Evolutionary conservation across 2,888 invertebrate genomes (phyloP).

Genomic region (Caenorhabditis sulstoni): DNA sequence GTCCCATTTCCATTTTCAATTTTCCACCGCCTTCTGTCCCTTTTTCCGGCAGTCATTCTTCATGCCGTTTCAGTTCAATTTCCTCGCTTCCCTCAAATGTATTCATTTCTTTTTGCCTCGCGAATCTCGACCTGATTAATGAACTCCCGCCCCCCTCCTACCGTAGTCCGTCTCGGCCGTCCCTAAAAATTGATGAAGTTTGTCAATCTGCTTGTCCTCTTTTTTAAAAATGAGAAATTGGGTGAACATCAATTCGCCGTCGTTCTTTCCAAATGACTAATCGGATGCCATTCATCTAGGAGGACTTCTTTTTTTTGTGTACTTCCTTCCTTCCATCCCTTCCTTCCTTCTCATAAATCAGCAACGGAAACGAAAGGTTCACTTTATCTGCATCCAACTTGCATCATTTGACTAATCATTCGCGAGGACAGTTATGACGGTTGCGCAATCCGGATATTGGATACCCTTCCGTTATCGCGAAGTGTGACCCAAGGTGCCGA

Average conservation of each 20-base stretch:
- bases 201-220: neutral
- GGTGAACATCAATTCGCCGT: constrained; percentile 25
- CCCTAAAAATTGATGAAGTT: constrained; percentile 2
- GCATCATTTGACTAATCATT: constrained; percentile 23
- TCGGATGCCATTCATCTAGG: constrained; percentile 15
- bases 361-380: neutral
- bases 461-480: constrained; percentile 9
- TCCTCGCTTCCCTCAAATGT: constrained; percentile 25
- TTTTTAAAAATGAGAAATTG: constrained; percentile 30
- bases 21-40: neutral
- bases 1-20: neutral
- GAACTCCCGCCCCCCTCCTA: constrained; percentile 22
- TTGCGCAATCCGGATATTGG: constrained; percentile 5
- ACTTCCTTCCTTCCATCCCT: neutral
- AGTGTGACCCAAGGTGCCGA: neutral
- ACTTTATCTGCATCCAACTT: neutral
- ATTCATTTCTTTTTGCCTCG: constrained; percentile 40
- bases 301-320: no score
- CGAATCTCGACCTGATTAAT: constrained; percentile 30
- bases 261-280: constrained; percentile 23
- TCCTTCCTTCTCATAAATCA: constrained; percentile 34
- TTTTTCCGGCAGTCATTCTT: neutral
- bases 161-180: constrained; percentile 27
- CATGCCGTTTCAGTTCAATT: constrained; percentile 5
- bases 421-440: neutral